Percentiles rank a stretch among this genome's conserved stretches.
phyloP scores from a whole-genome alignment of 2,797 vertebrate genomes.

The Tokudaia muenninki region DNA sequence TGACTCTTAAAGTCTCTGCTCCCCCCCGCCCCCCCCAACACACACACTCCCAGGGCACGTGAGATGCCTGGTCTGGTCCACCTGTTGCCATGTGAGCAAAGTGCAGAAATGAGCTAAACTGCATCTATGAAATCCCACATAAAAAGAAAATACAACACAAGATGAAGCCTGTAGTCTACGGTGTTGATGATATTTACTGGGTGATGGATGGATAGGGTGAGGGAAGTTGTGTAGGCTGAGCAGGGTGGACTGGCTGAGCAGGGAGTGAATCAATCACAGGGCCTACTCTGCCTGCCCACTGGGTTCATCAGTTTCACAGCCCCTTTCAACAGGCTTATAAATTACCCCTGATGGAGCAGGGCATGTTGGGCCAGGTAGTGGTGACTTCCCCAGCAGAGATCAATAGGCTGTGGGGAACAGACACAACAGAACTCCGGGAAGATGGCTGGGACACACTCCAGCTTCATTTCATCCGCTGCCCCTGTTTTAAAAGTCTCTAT shows the following conservation, averaged over 20 bases:
- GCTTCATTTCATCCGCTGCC: background rate
- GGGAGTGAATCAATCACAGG: slow-evolving; percentile 88
- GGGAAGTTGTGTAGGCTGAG: slow-evolving; percentile 73
- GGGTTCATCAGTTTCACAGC: slow-evolving; percentile 88
- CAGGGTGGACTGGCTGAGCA: slow-evolving; percentile 86
- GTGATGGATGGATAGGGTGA: slow-evolving; percentile 87
- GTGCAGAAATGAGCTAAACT: background rate
- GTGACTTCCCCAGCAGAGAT: slow-evolving; percentile 82
- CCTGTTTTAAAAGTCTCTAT: slow-evolving; percentile 35
- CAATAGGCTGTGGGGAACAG: slow-evolving; percentile 78
- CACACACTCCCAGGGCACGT: background rate
- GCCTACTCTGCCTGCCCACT: slow-evolving; percentile 77
- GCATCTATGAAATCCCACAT: slow-evolving; percentile 48
- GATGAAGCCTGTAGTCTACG: slow-evolving; percentile 70
- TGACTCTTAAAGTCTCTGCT: background rate
- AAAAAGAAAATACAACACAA: slow-evolving; percentile 70
- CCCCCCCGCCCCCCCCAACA: background rate
- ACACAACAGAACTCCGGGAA: slow-evolving; percentile 62
- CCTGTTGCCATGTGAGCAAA: background rate
- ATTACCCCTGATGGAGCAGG: slow-evolving; percentile 84
- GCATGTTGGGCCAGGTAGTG: slow-evolving; percentile 70
- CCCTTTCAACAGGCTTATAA: slow-evolving; percentile 82
- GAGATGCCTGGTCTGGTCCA: background rate
- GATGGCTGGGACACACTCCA: slow-evolving; percentile 20
- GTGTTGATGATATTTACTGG: slow-evolving; percentile 86